A percentile compares a stretch with the other conserved stretches of the same genome.
phyloP scores from a whole-genome alignment of 1,140 invertebrate species.

The Cotesia chilonis region DNA sequence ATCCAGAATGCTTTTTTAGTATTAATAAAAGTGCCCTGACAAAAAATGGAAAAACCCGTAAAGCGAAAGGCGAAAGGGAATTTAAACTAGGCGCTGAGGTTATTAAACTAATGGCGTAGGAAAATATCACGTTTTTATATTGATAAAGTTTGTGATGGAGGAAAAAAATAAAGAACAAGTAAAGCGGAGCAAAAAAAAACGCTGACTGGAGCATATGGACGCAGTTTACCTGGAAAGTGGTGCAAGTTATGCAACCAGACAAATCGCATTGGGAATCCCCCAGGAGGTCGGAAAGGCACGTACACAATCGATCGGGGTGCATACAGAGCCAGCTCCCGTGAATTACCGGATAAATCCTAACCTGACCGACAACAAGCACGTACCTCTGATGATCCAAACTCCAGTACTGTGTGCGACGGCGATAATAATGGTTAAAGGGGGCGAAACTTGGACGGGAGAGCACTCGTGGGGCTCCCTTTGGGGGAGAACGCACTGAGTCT shows the following conservation, averaged over 20 bases:
- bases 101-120: no score
- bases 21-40: no score
- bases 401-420: neutral
- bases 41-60: no score
- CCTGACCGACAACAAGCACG: conserved; percentile 8
- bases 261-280: conserved; percentile 8
- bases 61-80: no score
- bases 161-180: neutral
- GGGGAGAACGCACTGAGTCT: neutral
- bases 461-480: neutral
- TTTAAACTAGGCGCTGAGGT: no score
- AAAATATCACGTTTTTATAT: no score
- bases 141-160: no score
- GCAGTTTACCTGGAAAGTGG: neutral
- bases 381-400: neutral
- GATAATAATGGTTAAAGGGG: conserved; percentile 8
- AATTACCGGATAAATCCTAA: conserved; percentile 27
- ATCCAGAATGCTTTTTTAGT: no score
- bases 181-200: neutral
- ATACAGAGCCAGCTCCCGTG: neutral
- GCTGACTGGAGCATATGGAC: no score
- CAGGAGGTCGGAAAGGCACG: neutral
- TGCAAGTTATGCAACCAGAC: neutral
- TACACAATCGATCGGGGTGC: conserved; percentile 11
- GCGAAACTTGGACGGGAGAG: neutral